Evolutionary conservation across 2,113 vertebrate genomes (phyloP).

Genomic region (Aythya baeri): DNA sequence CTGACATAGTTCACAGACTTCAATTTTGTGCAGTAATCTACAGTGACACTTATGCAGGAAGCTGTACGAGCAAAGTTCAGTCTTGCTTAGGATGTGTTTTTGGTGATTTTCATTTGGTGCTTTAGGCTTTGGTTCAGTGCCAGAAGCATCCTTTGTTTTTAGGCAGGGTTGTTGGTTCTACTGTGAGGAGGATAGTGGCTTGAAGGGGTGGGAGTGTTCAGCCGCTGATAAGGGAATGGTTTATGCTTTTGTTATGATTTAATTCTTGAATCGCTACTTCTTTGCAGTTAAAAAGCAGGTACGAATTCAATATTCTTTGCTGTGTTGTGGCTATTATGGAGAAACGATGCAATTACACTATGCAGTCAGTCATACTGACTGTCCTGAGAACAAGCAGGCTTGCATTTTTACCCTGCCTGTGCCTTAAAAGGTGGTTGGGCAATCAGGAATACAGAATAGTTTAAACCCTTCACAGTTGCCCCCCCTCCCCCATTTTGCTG

Average conservation of each 20-base stretch:
- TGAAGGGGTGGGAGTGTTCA: neutral
- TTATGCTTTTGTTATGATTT: neutral
- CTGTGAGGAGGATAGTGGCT: neutral
- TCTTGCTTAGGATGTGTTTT: neutral
- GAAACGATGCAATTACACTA: neutral
- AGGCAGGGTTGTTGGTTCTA: neutral
- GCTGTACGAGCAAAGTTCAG: neutral
- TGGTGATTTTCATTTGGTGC: neutral
- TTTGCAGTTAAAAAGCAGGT: neutral
- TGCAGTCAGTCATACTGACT: neutral
- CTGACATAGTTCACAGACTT: neutral
- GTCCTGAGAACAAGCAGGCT: neutral
- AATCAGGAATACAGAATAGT: neutral
- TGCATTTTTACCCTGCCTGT: neutral
- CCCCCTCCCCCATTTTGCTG: neutral
- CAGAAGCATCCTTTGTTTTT: neutral
- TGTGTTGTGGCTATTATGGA: neutral
- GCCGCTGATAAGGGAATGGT: neutral
- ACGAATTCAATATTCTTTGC: neutral
- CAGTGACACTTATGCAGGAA: neutral
- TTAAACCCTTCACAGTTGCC: neutral
- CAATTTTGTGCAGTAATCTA: neutral
- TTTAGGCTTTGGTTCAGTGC: neutral
- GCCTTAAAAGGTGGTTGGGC: neutral
- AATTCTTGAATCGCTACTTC: neutral